Evolutionary conservation across 2,888 invertebrate genomes (phyloP).

Genomic region (Euplexia lucipara): DNA sequence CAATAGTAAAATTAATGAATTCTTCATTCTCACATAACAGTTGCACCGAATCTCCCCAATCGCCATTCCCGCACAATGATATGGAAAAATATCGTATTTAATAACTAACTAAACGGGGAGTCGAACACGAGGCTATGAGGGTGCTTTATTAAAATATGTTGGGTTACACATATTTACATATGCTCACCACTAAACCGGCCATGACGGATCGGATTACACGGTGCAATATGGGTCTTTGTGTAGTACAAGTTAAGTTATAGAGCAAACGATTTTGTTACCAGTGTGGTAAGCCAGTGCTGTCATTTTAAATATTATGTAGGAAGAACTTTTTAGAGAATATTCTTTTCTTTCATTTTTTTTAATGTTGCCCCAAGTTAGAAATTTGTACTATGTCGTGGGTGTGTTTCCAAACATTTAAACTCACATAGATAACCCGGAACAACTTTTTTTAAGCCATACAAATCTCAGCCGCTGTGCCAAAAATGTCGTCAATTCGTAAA

Average conservation of each 20-base stretch:
- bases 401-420: too few relatives aligned
- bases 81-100: conserved; percentile 90
- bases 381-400: too few relatives aligned
- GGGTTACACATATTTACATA: conserved; percentile 82
- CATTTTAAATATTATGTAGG: neutral
- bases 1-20: neutral
- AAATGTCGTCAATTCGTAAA: too few relatives aligned
- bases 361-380: too few relatives aligned
- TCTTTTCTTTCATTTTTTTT: too few relatives aligned
- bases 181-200: conserved; percentile 65
- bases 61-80: conserved; percentile 80
- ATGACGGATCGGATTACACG: conserved; percentile 65
- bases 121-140: conserved; percentile 68
- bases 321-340: neutral
- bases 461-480: too few relatives aligned
- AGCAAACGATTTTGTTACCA: neutral
- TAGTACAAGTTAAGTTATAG: conserved; percentile 6
- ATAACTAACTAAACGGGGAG: conserved; percentile 83
- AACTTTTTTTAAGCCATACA: too few relatives aligned
- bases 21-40: conserved; percentile 67
- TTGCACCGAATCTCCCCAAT: conserved; percentile 74
- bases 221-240: conserved; percentile 43
- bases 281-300: neutral
- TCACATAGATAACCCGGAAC: too few relatives aligned
- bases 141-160: conserved; percentile 84